Base-by-base conservation (phyloP, 23 tunicate genomes). In the Aplidium turbinatum region DNA sequence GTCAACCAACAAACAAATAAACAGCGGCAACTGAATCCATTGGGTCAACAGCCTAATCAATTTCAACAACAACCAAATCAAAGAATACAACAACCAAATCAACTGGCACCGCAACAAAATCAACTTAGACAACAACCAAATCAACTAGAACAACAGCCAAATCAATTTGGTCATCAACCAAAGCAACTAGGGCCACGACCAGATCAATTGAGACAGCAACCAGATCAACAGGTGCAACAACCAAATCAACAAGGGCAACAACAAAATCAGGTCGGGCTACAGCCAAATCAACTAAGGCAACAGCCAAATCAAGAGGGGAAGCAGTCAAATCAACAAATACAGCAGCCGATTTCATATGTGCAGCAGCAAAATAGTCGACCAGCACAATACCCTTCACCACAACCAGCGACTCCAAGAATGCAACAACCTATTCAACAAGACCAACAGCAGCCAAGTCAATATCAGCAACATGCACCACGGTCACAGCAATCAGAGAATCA, bases 41-140 rank as follows among this genome's bases (percentile, higher is more conserved):
- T 25, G 11, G 65, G 52, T 21, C 69, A 72, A 54, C 78, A 53
- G 31, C 78, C 53, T 5, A 23, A 19, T 5, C 66, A 68, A 46
- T 45, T 39, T 68, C 65, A 73, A 54, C 78, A 54, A 2, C 78
- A 73, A 7, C 70, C 18, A 2, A 4, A 29, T 1, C 42, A 30
- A n/a, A n/a, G n/a, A n/a, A n/a, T n/a, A n/a, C n/a, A n/a, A n/a
- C n/a, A n/a, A n/a, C n/a, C n/a, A n/a, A n/a, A n/a, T n/a, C n/a
- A n/a, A n/a, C n/a, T n/a, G n/a, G n/a, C n/a, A n/a, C n/a, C n/a
- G 2, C 64, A 48, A 39, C 73, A 29, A 39, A 53, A 69, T 3
- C 75, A 69, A 2, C 57, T 21, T 9, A 18, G 20, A 1, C 78
- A 57, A 20, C 2, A 9, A 1, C 71, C 16, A 24, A 2, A 26